phyloP scores from a whole-genome alignment of 1,140 invertebrate species.

The Rhopalosiphum maidis region DNA sequence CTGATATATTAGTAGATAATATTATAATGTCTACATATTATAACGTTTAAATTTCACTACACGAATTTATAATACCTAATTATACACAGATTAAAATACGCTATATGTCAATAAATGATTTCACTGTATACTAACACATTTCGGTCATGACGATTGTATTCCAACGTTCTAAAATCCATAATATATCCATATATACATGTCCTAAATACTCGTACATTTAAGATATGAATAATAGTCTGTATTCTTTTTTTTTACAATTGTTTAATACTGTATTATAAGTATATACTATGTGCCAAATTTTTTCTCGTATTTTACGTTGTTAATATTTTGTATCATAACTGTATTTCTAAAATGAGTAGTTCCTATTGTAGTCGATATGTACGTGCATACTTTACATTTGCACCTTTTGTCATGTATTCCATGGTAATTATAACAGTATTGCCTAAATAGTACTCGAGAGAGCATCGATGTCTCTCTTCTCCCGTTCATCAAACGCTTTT shows the following conservation, averaged over 20 bases:
- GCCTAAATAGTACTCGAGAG: not conserved
- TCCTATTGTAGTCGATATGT: not conserved
- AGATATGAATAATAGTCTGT: not conserved
- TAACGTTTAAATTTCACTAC: not conserved
- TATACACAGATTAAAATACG: not conserved
- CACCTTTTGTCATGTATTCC: not conserved
- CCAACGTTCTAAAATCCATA: not conserved
- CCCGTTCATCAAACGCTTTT: not conserved
- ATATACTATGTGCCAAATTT: not conserved
- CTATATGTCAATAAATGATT: not conserved
- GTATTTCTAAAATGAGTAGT: not conserved
- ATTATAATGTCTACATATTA: not conserved
- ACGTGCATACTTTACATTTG: not conserved
- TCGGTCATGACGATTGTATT: not conserved
- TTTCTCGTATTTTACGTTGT: not conserved
- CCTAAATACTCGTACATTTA: not conserved
- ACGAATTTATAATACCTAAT: slow-evolving; percentile 13
- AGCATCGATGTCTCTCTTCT: not conserved
- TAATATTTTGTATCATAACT: not conserved
- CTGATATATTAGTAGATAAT: not conserved
- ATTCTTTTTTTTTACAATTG: not conserved
- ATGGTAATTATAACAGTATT: not conserved
- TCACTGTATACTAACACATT: not conserved
- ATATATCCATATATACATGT: not conserved
- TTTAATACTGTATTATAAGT: not conserved